A percentile compares a stretch with the other conserved stretches of the same genome.
Evolutionary conservation across 1,140 invertebrate species (phyloP).

Genomic region (Luehdorfia chinensis): DNA sequence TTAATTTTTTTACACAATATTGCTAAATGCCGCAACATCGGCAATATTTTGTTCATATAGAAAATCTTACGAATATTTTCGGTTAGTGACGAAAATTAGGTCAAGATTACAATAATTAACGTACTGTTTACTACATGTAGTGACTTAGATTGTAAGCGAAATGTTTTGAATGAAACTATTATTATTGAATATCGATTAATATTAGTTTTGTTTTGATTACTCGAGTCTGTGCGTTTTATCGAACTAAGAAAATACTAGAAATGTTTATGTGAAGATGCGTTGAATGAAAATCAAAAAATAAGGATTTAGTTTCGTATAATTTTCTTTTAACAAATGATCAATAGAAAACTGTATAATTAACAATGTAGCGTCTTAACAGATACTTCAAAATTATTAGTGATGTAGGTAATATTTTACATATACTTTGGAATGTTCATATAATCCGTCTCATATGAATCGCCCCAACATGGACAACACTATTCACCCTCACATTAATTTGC

Average conservation of each 20-base stretch:
- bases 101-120: slow-evolving; percentile 68
- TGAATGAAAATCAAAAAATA: slow-evolving; percentile 58
- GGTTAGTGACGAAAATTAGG: slow-evolving; percentile 49
- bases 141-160: slow-evolving; percentile 1
- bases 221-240: too few species aligned
- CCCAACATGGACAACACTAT: slow-evolving; percentile 28
- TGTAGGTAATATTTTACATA: slow-evolving; percentile 75
- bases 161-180: neutral
- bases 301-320: slow-evolving; percentile 77
- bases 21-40: slow-evolving; percentile 8
- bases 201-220: too few species aligned
- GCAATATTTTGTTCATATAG: neutral
- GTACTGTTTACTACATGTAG: slow-evolving; percentile 20
- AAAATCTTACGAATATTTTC: slow-evolving; percentile 9
- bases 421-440: slow-evolving; percentile 76
- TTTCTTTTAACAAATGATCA: slow-evolving; percentile 78
- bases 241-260: too few species aligned
- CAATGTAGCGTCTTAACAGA: slow-evolving; percentile 76
- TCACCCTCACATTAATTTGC: slow-evolving; percentile 20
- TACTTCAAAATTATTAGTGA: slow-evolving; percentile 74
- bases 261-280: neutral
- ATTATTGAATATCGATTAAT: too few species aligned
- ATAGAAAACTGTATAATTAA: slow-evolving; percentile 78
- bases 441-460: slow-evolving; percentile 71
- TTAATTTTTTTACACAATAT: slow-evolving; percentile 47